A percentile compares a stretch with the other conserved stretches of the same genome.
Conservation (phyloP, 2,888 invertebrate genomes). For the Drosophila tripunctata region DNA sequence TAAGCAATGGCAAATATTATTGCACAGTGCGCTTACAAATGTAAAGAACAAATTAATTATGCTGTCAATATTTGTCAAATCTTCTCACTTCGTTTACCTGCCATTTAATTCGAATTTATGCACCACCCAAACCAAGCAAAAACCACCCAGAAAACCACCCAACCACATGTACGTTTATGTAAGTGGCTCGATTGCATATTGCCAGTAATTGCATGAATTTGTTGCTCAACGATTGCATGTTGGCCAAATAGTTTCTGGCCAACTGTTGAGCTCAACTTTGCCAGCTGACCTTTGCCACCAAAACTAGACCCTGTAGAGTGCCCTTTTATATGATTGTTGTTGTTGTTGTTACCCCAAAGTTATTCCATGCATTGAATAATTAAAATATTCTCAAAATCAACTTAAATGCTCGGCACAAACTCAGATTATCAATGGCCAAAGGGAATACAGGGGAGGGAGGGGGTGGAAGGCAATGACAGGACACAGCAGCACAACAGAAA, state of each 20-base stretch:
- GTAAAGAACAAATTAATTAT: slow-evolving; percentile 46
- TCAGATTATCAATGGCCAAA: slow-evolving; percentile 45
- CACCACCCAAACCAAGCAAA: neutral
- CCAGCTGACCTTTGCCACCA: slow-evolving; percentile 52
- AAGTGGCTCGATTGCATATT: slow-evolving; percentile 40
- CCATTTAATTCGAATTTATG: slow-evolving; percentile 23
- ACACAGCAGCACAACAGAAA: neutral
- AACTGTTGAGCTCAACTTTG: slow-evolving; percentile 60
- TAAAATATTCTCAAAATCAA: slow-evolving; percentile 65
- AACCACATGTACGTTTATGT: slow-evolving; percentile 4
- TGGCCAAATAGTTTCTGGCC: slow-evolving; percentile 56
- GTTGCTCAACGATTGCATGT: slow-evolving; percentile 63
- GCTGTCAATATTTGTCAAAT: slow-evolving; percentile 68
- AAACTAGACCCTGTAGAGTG: slow-evolving; percentile 37
- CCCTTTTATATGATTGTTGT: neutral
- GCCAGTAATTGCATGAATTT: slow-evolving; percentile 69
- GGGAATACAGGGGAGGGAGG: neutral
- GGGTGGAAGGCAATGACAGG: neutral
- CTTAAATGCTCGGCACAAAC: slow-evolving; percentile 52
- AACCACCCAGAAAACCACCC: neutral
- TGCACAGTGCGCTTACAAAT: slow-evolving; percentile 24
- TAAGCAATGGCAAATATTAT: slow-evolving; percentile 46
- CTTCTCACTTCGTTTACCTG: slow-evolving; percentile 41
- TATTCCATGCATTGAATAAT: slow-evolving; percentile 51
- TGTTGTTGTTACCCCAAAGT: neutral